A percentile compares a stretch with the other conserved stretches of the same genome.
These are phyloP conservation scores for Eulithis prunata DNA, from an alignment of 2,888 invertebrate genomes.

Conservation along the genomic window DNA sequence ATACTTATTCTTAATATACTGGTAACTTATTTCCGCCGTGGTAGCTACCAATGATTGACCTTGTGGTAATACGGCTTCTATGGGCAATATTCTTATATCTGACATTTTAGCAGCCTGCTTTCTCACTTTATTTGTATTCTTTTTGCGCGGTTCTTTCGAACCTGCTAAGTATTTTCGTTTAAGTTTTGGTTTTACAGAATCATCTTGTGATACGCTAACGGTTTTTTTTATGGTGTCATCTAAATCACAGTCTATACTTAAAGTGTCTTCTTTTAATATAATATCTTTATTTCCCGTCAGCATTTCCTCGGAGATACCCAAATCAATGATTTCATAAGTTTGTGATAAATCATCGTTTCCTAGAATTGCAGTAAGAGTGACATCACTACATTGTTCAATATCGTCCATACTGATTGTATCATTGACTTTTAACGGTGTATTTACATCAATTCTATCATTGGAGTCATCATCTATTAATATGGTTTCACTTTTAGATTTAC, in stretches of 20 bases:
- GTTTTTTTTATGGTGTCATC: slow-evolving; percentile 15
- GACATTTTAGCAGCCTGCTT: background rate
- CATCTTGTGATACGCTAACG: background rate
- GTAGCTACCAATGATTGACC: background rate
- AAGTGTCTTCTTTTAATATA: slow-evolving; percentile 15
- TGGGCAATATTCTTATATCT: background rate
- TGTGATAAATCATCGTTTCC: background rate
- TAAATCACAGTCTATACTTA: slow-evolving; percentile 11
- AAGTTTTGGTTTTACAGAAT: background rate
- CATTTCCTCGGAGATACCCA: background rate
- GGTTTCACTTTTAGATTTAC: slow-evolving; percentile 13
- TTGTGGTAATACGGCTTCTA: background rate
- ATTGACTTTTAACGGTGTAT: background rate
- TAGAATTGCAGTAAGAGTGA: slow-evolving; percentile 1
- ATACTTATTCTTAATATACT: background rate
- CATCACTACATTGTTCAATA: slow-evolving; percentile 6
- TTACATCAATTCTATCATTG: slow-evolving; percentile 2
- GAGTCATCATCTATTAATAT: slow-evolving; percentile 30
- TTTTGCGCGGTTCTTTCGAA: background rate
- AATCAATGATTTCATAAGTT: background rate
- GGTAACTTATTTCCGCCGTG: slow-evolving; percentile 1
- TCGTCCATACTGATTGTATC: slow-evolving; percentile 3
- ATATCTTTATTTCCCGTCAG: background rate
- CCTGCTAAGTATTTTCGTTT: slow-evolving; percentile 3
- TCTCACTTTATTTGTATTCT: background rate